Conservation (phyloP, 2,797 vertebrate species). For the Alfaro cultratus region DNA sequence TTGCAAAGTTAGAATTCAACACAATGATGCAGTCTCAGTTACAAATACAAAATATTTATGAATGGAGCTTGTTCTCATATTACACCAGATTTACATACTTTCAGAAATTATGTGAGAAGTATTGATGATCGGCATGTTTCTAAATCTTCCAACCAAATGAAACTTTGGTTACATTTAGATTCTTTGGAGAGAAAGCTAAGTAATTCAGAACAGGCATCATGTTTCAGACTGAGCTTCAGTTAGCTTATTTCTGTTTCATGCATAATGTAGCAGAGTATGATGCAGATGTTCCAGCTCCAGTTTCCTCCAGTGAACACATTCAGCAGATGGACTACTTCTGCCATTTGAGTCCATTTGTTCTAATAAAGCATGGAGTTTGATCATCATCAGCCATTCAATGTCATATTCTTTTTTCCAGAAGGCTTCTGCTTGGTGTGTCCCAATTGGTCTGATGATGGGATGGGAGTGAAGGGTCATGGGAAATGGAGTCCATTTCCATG, state of each 20-base stretch:
- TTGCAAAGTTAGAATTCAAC: no score
- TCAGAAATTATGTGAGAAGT: not conserved
- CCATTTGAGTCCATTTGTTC: constrained; percentile 74
- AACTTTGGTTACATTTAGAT: not conserved
- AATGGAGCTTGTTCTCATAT: no score
- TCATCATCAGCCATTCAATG: not conserved
- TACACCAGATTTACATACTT: no score
- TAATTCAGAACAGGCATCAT: not conserved
- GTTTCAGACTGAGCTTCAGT: not conserved
- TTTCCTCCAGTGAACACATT: not conserved
- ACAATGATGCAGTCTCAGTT: no score
- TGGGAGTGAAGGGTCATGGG: constrained; percentile 61
- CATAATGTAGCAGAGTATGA: not conserved
- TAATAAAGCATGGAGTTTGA: constrained; percentile 9
- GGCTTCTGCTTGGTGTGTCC: not conserved
- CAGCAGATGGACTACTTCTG: constrained; percentile 18
- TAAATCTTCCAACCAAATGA: not conserved
- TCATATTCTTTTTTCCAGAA: not conserved
- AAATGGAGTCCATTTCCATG: constrained; percentile 67
- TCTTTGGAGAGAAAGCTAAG: not conserved
- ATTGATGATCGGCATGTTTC: not conserved
- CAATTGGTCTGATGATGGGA: not conserved
- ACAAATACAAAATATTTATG: no score
- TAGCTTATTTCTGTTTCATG: not conserved
- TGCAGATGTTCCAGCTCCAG: not conserved